Evolutionary conservation across 2,888 invertebrate genomes (phyloP), one percentile per base, ranked within the genome.

Genomic region (Sisyra nigra): DNA sequence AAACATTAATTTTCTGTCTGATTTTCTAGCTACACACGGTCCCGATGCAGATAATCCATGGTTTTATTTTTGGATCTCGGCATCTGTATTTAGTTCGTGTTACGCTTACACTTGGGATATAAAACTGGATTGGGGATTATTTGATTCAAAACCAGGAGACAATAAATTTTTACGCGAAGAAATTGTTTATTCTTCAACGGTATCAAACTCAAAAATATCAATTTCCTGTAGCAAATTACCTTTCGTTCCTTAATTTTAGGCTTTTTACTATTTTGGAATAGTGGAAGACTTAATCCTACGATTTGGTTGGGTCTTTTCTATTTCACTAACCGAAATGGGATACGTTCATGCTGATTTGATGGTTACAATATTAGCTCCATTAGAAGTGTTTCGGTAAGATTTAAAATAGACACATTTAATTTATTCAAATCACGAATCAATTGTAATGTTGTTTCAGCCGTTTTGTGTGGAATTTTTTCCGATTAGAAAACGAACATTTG

Each of bases 381-480:
- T 91, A 1, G 92, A 92, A 71, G 89, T 92, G 1, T 83, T 89
- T 58, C 75, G 88, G 87, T 88, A 61, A 60, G 55, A 47, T 9
- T 39, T 9, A 19, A 14, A 11, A n/a, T 7, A 29, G 11, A 13
- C 29, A 30, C 8, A 29, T 9, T 30, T 30, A 10, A 30, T 24
- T 38, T 40, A 30, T 34, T 36, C 19, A 31, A 8, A 15, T 0
- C 30, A 29, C 29, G n/a, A 43, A 41, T 14, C 24, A 19, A 10
- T 31, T 11, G 11, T n/a, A n/a, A 31, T 31, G 31, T 8, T 45
- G 40, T 7, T 31, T 46, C 59, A 85, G 88, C 57, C 76, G 97
- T 44, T 98, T 97, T 65, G 79, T 98, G 38, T 98, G 98, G 98
- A 98, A 98, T 66, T 98, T 92, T 66, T 96, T 98, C 71, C 96